phyloP scores from a whole-genome alignment of 2,888 invertebrate genomes.

The Leptogaster cylindrica region DNA sequence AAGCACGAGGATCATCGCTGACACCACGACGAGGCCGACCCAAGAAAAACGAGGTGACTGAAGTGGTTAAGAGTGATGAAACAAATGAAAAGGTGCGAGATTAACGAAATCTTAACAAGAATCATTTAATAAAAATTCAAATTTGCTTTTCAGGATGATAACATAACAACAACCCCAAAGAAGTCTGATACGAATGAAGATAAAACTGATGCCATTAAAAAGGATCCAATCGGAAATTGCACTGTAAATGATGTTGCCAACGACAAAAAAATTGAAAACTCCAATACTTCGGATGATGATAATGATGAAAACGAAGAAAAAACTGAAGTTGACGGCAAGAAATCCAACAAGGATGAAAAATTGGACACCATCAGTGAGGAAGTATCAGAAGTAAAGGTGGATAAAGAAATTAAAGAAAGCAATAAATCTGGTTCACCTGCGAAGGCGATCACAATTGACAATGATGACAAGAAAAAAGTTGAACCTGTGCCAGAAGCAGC shows the following conservation, averaged over 20 bases:
- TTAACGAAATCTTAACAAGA: neutral
- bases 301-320: conserved; percentile 34
- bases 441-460: neutral
- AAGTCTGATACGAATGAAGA: conserved; percentile 11
- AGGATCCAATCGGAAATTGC: conserved; percentile 6
- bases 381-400: neutral
- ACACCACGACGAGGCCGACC: conserved; percentile 56
- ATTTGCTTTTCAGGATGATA: conserved; percentile 17
- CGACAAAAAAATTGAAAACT: conserved; percentile 27
- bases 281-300: conserved; percentile 41
- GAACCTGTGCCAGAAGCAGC: conserved; percentile 2
- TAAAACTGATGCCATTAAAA: conserved; percentile 33
- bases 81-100: neutral
- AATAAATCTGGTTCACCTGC: neutral
- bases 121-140: neutral
- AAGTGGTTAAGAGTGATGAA: conserved; percentile 49
- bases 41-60: conserved; percentile 53
- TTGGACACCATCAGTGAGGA: conserved; percentile 20
- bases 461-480: conserved; percentile 37
- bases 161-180: conserved; percentile 19
- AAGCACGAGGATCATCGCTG: conserved; percentile 54
- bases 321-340: conserved; percentile 17
- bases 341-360: conserved; percentile 1
- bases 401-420: neutral
- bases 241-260: conserved; percentile 13